A percentile compares a stretch with the other conserved stretches of the same genome.
These are phyloP conservation scores for Tetropium fuscum DNA, from an alignment of 2,888 invertebrate genomes.

Conservation along the genomic window DNA sequence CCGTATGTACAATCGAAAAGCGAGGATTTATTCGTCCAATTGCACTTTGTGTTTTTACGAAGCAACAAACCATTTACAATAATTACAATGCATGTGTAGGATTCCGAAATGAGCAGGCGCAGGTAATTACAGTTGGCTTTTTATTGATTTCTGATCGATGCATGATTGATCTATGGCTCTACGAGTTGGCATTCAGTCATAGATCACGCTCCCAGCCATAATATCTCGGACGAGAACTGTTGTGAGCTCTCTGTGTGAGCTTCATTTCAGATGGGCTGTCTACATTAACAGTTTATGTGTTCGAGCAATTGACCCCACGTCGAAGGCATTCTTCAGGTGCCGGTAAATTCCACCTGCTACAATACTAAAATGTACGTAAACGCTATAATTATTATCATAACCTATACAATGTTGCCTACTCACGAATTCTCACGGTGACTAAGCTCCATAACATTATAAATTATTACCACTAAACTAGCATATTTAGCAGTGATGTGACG, in stretches of 20 bases:
- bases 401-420: background rate
- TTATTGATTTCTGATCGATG: constrained; percentile 63
- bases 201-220: constrained; percentile 60
- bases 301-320: constrained; percentile 38
- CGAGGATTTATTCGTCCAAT: constrained; percentile 60
- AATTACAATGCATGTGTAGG: constrained; percentile 65
- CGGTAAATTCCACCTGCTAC: constrained; percentile 22
- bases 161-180: constrained; percentile 64
- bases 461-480: too few relatives aligned
- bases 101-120: constrained; percentile 62
- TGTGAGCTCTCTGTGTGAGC: constrained; percentile 37
- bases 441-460: background rate
- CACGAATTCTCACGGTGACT: too few relatives aligned
- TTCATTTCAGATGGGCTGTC: constrained; percentile 50
- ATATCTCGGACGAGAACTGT: constrained; percentile 37
- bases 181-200: constrained; percentile 62
- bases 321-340: constrained; percentile 15
- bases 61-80: constrained; percentile 59
- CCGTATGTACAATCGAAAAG: constrained; percentile 53
- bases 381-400: background rate
- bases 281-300: constrained; percentile 52
- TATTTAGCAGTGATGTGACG: too few relatives aligned
- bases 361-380: too few relatives aligned
- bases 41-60: constrained; percentile 55
- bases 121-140: constrained; percentile 59